These are phyloP conservation scores for Vicugna pacos DNA, from an alignment of 2,113 vertebrate species.

Conservation along the genomic window DNA sequence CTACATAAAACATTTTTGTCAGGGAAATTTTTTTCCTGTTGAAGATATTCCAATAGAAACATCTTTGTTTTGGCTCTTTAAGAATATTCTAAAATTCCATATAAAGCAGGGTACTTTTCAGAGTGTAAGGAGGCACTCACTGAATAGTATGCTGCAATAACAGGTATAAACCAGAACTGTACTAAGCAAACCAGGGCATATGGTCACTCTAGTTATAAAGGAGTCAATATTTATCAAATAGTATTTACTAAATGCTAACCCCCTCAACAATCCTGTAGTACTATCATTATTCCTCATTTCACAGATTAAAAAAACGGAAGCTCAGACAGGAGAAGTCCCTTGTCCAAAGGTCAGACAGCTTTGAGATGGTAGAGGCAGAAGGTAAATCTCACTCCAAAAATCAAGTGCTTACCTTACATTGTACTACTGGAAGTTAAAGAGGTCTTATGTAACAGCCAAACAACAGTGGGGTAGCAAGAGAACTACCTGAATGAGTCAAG, in stretches of 20 bases:
- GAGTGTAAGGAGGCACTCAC: not conserved
- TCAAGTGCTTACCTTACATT: not conserved
- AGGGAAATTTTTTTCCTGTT: not conserved
- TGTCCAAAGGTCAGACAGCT: not conserved
- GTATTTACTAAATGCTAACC: not conserved
- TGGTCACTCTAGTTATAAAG: not conserved
- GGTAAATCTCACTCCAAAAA: not conserved
- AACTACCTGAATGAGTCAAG: slow-evolving; percentile 11
- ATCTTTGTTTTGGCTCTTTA: slow-evolving; percentile 43
- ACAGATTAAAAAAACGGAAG: not conserved
- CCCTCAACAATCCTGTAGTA: not conserved
- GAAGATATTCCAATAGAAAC: not conserved
- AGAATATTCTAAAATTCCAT: slow-evolving; percentile 26
- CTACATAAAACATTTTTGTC: slow-evolving; percentile 12
- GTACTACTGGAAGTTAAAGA: not conserved
- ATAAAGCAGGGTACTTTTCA: not conserved
- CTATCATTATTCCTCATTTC: slow-evolving; percentile 1
- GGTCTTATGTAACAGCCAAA: not conserved
- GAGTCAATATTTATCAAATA: not conserved
- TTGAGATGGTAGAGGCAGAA: not conserved
- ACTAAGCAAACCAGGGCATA: not conserved
- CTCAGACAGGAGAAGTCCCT: not conserved
- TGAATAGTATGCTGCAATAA: not conserved
- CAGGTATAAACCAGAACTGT: not conserved
- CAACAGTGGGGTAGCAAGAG: not conserved